phyloP scores from a whole-genome alignment of 2,888 invertebrate genomes.

The Strigamia maritima region DNA sequence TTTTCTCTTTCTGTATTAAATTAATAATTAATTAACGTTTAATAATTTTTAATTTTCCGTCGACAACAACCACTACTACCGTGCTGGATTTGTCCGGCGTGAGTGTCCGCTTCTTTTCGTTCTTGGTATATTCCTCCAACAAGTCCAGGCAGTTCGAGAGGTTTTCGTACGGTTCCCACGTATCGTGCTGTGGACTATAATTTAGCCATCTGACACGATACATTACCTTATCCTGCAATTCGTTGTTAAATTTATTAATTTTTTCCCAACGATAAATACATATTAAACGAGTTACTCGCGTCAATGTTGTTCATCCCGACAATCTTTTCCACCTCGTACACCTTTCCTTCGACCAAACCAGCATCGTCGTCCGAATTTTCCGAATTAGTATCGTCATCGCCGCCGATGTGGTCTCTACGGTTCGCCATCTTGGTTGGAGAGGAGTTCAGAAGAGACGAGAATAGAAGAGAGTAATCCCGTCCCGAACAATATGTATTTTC shows the following conservation, averaged over 20 bases:
- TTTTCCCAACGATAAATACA: neutral
- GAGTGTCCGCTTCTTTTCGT: slow-evolving; percentile 42
- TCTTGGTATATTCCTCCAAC: slow-evolving; percentile 48
- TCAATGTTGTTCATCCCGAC: slow-evolving; percentile 43
- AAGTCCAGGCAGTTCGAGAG: slow-evolving; percentile 50
- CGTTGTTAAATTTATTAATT: neutral
- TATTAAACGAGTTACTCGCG: slow-evolving; percentile 35
- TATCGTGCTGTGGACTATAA: slow-evolving; percentile 50
- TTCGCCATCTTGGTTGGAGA: neutral
- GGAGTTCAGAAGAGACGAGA: no score
- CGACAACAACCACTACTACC: neutral
- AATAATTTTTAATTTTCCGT: neutral
- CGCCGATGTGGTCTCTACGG: neutral
- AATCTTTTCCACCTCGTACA: slow-evolving; percentile 44
- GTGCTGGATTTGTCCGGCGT: neutral
- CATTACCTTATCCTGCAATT: slow-evolving; percentile 46
- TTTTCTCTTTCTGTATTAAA: no score
- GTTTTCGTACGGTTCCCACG: slow-evolving; percentile 52
- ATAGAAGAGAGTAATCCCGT: no score
- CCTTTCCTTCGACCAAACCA: slow-evolving; percentile 41
- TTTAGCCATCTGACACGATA: slow-evolving; percentile 52
- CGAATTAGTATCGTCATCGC: neutral
- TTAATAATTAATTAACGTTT: no score
- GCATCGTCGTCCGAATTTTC: neutral
- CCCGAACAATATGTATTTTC: no score